Base-by-base conservation (phyloP, 2,113 vertebrate species). In the Thryonomys swinderianus region DNA sequence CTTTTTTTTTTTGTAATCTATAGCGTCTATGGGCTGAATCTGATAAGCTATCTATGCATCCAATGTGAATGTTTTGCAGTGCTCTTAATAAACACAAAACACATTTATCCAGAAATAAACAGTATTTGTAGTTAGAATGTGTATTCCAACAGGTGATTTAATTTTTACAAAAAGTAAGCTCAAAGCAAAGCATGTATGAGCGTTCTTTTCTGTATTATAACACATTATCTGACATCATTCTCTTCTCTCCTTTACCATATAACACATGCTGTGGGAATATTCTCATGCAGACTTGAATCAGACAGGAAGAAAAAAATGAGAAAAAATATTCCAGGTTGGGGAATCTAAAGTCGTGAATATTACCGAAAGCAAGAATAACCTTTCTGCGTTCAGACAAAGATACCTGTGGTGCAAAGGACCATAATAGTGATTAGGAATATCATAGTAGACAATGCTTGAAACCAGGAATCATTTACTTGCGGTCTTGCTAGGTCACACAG, bases 181-280 rank as follows among this genome's bases (percentile, higher is more conserved):
- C 93, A 27, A 94, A 94, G 40, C 4, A 97, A 86, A 97, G 95
- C 0, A 82, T 8, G 20, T 66, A 18, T 18, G 88, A 85, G n/a
- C 9, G 85, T n/a, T 9, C 17, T 62, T 7, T 79, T 79, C 67
- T 88, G 37, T 37, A 82, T 48, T 92, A 88, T 96, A 96, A 97
- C 42, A 96, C 90, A 97, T 95, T 55, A 96, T 53, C 57, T 32
- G 91, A 3, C 97, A 80, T 97, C 92, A 45, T 37, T 88, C 27
- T 66, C 59, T 61, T 95, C 95, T 96, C 74, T 96, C 40, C 8
- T 95, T 95, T 96, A 97, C 97, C 96, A 69, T 90, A 71, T 97
- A 90, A 95, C 93, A 96, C 74, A 96, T 96, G 95, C 71, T 88
- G 27, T 17, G 94, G 73, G 93, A 95, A 0, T 27, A 42, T 25